Percentiles rank a stretch among this genome's conserved stretches.
Evolutionary conservation across 1,140 invertebrate species (phyloP).

Genomic region (Hylaeus anthracinus): DNA sequence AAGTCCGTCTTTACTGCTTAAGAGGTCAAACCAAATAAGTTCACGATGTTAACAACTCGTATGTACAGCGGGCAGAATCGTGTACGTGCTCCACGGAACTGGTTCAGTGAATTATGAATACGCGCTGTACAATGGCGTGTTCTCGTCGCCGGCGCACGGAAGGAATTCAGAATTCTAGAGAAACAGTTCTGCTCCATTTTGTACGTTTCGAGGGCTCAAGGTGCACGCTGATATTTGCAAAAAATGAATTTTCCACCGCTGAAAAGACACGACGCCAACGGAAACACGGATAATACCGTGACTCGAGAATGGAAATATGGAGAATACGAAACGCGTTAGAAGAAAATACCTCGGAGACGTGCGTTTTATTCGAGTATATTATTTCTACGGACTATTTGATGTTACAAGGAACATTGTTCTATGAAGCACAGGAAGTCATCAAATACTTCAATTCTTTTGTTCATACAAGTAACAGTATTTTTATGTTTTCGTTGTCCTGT

Average conservation of each 20-base stretch:
- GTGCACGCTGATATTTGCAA: not conserved
- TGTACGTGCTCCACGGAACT: not conserved
- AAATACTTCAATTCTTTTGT: too few relatives aligned
- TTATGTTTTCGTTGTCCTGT: too few relatives aligned
- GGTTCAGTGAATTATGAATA: not conserved
- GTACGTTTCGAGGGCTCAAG: not conserved
- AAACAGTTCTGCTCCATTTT: not conserved
- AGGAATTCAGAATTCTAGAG: not conserved
- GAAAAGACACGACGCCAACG: too few relatives aligned
- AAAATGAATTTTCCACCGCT: not conserved
- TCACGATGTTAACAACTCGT: slow-evolving; percentile 8
- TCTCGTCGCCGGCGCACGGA: not conserved
- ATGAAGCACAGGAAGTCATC: too few relatives aligned
- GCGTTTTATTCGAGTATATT: too few relatives aligned
- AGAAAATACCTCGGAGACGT: too few relatives aligned
- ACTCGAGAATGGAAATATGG: not conserved
- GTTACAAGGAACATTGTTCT: too few relatives aligned
- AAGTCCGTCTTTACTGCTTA: not conserved
- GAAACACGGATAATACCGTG: not conserved
- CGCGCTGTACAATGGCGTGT: not conserved
- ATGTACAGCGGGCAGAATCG: not conserved
- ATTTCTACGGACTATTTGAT: too few relatives aligned
- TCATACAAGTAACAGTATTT: too few relatives aligned
- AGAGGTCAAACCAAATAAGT: slow-evolving; percentile 11
- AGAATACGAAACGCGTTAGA: too few relatives aligned